Evolutionary conservation across 2,113 vertebrate species (phyloP), one percentile per base, ranked within the genome.

Genomic region (Seriola rivoliana): DNA sequence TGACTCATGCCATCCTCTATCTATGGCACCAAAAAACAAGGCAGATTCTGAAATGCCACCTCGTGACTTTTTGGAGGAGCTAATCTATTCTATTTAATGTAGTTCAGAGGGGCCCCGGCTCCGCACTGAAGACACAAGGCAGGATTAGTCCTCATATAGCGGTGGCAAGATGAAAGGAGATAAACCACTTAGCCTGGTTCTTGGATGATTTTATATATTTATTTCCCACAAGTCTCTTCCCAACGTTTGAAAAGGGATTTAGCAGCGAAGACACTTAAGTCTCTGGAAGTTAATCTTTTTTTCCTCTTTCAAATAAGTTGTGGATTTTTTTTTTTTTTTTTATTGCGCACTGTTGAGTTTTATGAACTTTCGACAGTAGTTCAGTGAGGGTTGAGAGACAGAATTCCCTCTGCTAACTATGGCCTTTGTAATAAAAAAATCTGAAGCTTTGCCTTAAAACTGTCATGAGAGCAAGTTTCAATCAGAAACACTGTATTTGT

Each of bases 151-250:
- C 84, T 91, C 85, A 89, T 90, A 86, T 55, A 89, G 88, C 75
- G 63, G 88, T 91, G 86, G 86, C 79, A 77, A 93, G 93, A 93
- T 94, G 90, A 94, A 94, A 93, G 91, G 81, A 90, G 91, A 93
- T 94, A 93, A 94, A 92, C 86, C 91, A 93, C 89, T 93, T 91
- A 91, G 89, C 81, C 57, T 84, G 80, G 58, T 91, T 92, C 90
- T 92, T 90, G 91, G 92, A 93, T 92, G 84, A 92, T 88, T 92
- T 94, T 92, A 92, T 94, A 93, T 93, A 93, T 94, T 93, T 94
- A 92, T 94, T 93, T 94, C 80, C 80, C 81, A 80, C 88, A 89
- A 90, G 86, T 91, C 92, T 94, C 82, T 88, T 91, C 88, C 75
- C 71, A 75, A 75, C 84, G 81, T 88, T 92, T 93, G 91, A 94